These are phyloP conservation scores for Scelioninae gen. 1 DNA, from an alignment of 2,888 invertebrate genomes.

Conservation along the genomic window DNA sequence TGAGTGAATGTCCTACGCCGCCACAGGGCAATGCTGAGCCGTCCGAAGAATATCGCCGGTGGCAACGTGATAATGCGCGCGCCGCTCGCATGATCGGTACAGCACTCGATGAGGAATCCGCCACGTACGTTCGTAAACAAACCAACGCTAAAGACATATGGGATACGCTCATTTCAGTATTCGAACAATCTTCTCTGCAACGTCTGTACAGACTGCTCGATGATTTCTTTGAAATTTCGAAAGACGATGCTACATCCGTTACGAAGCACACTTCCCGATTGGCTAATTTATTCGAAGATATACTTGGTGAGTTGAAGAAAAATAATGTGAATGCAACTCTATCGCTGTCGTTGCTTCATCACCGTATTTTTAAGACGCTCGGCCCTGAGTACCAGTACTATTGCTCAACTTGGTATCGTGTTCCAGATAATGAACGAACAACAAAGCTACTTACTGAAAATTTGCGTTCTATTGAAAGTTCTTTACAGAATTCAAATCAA, in stretches of 20 bases:
- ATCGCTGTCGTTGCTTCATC: slow-evolving; percentile 69
- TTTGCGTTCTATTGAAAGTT: slow-evolving; percentile 66
- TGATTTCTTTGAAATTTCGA: slow-evolving; percentile 61
- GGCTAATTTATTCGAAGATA: slow-evolving; percentile 70
- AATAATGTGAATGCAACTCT: slow-evolving; percentile 58
- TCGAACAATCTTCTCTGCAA: slow-evolving; percentile 71
- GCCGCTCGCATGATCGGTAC: slow-evolving; percentile 70
- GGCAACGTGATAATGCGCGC: slow-evolving; percentile 71
- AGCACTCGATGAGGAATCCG: slow-evolving; percentile 68
- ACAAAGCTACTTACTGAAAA: slow-evolving; percentile 64
- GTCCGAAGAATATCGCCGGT: slow-evolving; percentile 58
- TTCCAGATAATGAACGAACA: slow-evolving; percentile 65
- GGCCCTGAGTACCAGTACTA: slow-evolving; percentile 67
- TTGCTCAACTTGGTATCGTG: slow-evolving; percentile 68
- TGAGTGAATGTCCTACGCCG: slow-evolving; percentile 66
- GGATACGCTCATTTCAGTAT: slow-evolving; percentile 69
- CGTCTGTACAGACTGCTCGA: slow-evolving; percentile 71
- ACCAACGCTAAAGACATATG: slow-evolving; percentile 71
- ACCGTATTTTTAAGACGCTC: slow-evolving; percentile 72
- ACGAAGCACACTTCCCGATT: slow-evolving; percentile 24
- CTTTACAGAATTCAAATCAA: slow-evolving; percentile 43
- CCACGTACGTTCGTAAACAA: slow-evolving; percentile 69
- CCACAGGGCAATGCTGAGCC: slow-evolving; percentile 62
- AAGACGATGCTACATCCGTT: slow-evolving; percentile 52
- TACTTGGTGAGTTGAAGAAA: slow-evolving; percentile 62